A percentile compares a stretch with the other conserved stretches of the same genome.
phyloP scores from a whole-genome alignment of 2,113 vertebrate species.

The Etheostoma cragini region DNA sequence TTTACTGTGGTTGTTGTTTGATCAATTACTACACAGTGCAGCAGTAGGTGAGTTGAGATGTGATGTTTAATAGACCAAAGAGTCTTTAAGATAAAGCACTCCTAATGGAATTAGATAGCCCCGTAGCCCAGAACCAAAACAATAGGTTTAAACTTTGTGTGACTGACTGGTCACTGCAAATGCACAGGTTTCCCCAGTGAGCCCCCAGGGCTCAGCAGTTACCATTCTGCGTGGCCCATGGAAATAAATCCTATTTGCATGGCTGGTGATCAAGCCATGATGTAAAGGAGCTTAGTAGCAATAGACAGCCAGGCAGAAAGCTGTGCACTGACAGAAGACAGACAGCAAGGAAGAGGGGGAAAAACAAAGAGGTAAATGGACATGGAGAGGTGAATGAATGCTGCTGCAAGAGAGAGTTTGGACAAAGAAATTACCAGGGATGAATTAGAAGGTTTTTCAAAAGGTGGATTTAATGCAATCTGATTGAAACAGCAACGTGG shows the following conservation, averaged over 20 bases:
- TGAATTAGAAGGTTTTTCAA: conserved; percentile 9
- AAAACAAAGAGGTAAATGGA: conserved; percentile 38
- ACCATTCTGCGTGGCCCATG: conserved; percentile 68
- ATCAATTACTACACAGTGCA: not conserved
- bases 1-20: not conserved
- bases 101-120: not conserved
- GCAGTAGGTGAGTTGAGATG: not conserved
- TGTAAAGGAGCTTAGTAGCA: conserved; percentile 82
- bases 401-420: not conserved
- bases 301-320: conserved; percentile 61
- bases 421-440: not conserved
- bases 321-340: conserved; percentile 30
- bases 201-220: conserved; percentile 67
- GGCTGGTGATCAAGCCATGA: conserved; percentile 77
- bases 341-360: conserved; percentile 17
- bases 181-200: conserved; percentile 43
- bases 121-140: conserved; percentile 35
- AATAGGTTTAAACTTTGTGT: conserved; percentile 33
- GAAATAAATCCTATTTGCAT: conserved; percentile 85
- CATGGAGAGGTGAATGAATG: conserved; percentile 1
- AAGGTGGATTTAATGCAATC: conserved; percentile 20
- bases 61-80: not conserved
- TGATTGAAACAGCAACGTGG: conserved; percentile 6
- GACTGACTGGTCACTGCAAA: conserved; percentile 55
- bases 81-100: not conserved